Evolutionary conservation across 2,888 invertebrate species (phyloP).

Genomic region (Hybos culiciformis): DNA sequence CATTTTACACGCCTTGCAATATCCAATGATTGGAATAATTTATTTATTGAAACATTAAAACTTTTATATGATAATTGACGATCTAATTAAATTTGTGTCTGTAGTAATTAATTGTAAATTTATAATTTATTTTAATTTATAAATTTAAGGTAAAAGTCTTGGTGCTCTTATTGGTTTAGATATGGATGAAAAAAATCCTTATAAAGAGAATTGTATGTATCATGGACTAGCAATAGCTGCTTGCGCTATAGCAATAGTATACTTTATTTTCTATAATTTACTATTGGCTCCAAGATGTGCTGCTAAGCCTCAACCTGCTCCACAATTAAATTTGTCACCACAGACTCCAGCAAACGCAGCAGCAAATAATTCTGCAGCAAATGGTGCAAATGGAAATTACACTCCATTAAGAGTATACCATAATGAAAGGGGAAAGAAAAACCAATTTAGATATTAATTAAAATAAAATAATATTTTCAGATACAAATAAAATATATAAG

Average conservation of each 20-base stretch:
- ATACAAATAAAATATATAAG: not conserved
- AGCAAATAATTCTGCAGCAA: slow-evolving; percentile 35
- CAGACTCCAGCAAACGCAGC: slow-evolving; percentile 8
- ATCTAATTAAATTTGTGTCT: not conserved
- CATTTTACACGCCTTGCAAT: too few species aligned
- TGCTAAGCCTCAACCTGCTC: slow-evolving; percentile 50
- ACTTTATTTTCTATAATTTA: slow-evolving; percentile 60
- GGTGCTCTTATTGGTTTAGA: slow-evolving; percentile 51
- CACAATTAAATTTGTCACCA: slow-evolving; percentile 34
- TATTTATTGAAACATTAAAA: too few species aligned
- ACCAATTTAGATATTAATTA: slow-evolving; percentile 63
- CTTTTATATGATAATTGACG: too few species aligned
- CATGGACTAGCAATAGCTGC: slow-evolving; percentile 52
- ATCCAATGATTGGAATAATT: too few species aligned
- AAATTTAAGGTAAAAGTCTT: slow-evolving; percentile 50
- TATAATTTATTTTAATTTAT: not conserved
- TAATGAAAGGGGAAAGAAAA: slow-evolving; percentile 65
- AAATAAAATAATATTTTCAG: slow-evolving; percentile 1
- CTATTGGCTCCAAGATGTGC: slow-evolving; percentile 60
- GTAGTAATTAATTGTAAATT: not conserved
- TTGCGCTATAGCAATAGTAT: slow-evolving; percentile 48
- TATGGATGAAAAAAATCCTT: slow-evolving; percentile 31
- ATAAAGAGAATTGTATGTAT: slow-evolving; percentile 36
- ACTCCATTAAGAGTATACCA: slow-evolving; percentile 70
- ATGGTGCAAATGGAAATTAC: slow-evolving; percentile 49